A percentile compares a stretch with the other conserved stretches of the same genome.
Evolutionary conservation across 2,797 vertebrate species (phyloP).

Genomic region (Pangasius mekongensis): DNA sequence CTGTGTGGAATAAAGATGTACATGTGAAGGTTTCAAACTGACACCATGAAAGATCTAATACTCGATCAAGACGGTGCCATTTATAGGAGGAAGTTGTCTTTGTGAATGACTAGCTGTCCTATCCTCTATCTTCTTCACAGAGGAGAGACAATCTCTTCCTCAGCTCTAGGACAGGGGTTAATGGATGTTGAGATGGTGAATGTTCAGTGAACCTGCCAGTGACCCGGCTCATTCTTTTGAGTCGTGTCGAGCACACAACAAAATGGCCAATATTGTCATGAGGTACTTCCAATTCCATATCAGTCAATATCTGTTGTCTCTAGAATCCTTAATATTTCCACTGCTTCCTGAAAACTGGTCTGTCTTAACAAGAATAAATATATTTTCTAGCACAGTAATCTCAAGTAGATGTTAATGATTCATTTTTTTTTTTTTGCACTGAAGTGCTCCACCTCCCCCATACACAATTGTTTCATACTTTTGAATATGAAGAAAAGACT

Average conservation of each 20-base stretch:
- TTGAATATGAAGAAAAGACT: background rate
- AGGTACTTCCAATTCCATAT: background rate
- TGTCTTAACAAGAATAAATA: background rate
- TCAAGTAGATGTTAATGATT: background rate
- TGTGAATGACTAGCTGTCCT: background rate
- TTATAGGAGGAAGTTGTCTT: background rate
- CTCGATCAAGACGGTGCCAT: background rate
- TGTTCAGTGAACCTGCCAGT: background rate
- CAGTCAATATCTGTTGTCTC: background rate
- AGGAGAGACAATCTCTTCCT: background rate
- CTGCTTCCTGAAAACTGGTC: background rate
- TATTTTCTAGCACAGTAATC: background rate
- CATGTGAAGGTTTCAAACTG: background rate
- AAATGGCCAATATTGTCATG: background rate
- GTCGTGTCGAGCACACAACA: background rate
- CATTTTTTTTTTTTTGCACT: too few relatives aligned
- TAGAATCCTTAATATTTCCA: background rate
- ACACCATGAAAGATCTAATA: background rate
- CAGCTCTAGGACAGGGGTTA: slow-evolving; percentile 1
- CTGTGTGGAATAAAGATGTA: background rate
- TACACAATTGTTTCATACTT: background rate
- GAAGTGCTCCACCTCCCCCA: background rate
- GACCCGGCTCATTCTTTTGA: slow-evolving; percentile 3
- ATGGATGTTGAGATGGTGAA: slow-evolving; percentile 10
- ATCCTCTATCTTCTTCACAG: background rate